These are phyloP conservation scores for Amphimallon solstitiale DNA, from an alignment of 2,888 invertebrate genomes.

Conservation along the genomic window DNA sequence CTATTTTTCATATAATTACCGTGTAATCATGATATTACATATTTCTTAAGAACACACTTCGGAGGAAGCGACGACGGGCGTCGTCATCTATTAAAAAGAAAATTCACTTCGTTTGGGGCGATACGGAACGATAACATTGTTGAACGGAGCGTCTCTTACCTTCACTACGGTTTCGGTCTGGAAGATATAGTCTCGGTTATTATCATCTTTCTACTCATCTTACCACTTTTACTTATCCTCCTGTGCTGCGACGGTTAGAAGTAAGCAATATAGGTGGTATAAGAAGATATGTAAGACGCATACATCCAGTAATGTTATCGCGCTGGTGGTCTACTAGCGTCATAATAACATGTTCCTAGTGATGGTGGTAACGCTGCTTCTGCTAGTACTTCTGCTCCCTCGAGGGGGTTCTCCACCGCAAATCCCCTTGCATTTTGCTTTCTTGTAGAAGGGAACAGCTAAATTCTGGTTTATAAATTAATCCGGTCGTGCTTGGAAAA, in stretches of 20 bases:
- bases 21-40: neutral
- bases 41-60: neutral
- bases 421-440: constrained; percentile 10
- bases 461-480: constrained; percentile 32
- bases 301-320: constrained; percentile 22
- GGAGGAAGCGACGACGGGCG: constrained; percentile 10
- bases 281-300: neutral
- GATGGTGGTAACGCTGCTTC: neutral
- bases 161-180: constrained; percentile 53
- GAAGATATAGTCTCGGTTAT: constrained; percentile 57
- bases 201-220: constrained; percentile 59
- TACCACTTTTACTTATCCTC: constrained; percentile 57
- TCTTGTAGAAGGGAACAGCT: neutral
- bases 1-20: neutral
- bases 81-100: constrained; percentile 38
- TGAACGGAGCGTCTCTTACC: constrained; percentile 49
- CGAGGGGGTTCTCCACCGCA: neutral
- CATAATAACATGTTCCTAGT: constrained; percentile 31
- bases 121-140: constrained; percentile 47
- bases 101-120: constrained; percentile 40
- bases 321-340: constrained; percentile 21
- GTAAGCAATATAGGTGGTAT: neutral
- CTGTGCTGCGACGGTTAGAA: constrained; percentile 46
- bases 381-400: constrained; percentile 8
- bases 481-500: constrained; percentile 22